These are phyloP conservation scores for Trichonephila inaurata DNA, from an alignment of 1,140 invertebrate genomes.

Conservation along the genomic window DNA sequence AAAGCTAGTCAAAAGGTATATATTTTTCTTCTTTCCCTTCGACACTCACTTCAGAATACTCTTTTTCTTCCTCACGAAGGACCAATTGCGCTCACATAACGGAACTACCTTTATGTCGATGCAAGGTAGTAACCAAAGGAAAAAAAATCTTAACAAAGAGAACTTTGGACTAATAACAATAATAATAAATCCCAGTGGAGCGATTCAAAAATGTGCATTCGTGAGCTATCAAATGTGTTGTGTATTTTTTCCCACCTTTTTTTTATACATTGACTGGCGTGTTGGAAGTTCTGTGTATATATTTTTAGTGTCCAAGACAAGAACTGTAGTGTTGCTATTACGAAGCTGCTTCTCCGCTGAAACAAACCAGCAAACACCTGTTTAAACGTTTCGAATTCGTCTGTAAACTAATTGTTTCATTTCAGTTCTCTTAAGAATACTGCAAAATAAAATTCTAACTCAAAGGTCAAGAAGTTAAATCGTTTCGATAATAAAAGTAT, in stretches of 20 bases:
- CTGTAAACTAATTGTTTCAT: neutral
- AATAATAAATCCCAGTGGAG: slow-evolving; percentile 34
- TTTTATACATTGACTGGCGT: neutral
- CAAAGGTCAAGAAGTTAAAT: too few species aligned
- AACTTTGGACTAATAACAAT: slow-evolving; percentile 25
- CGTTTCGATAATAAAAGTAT: too few species aligned
- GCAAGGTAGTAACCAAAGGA: neutral
- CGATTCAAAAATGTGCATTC: neutral
- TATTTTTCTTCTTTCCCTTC: neutral
- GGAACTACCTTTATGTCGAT: slow-evolving; percentile 7
- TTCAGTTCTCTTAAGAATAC: neutral
- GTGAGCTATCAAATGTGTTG: neutral
- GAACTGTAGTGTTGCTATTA: neutral
- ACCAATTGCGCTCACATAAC: slow-evolving; percentile 29
- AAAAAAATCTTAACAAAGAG: neutral
- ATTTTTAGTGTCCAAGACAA: too few species aligned
- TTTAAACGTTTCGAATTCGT: neutral
- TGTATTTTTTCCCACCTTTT: slow-evolving; percentile 1
- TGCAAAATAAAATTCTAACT: too few species aligned
- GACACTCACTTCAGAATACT: slow-evolving; percentile 1
- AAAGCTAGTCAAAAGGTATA: neutral
- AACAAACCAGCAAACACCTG: neutral
- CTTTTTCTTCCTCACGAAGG: neutral
- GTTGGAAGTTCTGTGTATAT: neutral
- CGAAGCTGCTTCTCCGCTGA: neutral